These are phyloP conservation scores for Tromatobia lineatoria DNA, from an alignment of 2,888 invertebrate genomes.

Conservation along the genomic window DNA sequence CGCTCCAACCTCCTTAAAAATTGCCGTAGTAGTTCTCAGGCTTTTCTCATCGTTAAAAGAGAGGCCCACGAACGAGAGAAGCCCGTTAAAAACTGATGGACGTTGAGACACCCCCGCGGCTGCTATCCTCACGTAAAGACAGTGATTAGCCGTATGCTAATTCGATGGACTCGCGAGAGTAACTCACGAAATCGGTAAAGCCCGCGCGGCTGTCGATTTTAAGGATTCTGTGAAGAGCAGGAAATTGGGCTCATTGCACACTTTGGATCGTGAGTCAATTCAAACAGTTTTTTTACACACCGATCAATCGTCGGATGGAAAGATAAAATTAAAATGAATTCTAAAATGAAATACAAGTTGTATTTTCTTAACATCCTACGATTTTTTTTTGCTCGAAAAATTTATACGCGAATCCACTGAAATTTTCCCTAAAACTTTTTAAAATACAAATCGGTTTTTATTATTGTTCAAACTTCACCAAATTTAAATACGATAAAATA, in stretches of 20 bases:
- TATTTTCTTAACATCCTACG: too few species aligned
- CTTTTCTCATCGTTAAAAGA: slow-evolving; percentile 51
- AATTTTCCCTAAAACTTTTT: too few species aligned
- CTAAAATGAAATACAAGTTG: background rate
- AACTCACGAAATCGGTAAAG: slow-evolving; percentile 43
- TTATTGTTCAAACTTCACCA: too few species aligned
- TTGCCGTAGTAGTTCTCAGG: slow-evolving; percentile 61
- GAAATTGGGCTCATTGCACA: slow-evolving; percentile 14
- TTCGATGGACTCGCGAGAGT: slow-evolving; percentile 18
- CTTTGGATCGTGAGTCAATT: background rate
- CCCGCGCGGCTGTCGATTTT: slow-evolving; percentile 31
- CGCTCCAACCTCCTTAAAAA: background rate
- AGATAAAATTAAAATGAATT: background rate
- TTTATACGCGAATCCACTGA: too few species aligned
- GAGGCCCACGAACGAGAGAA: slow-evolving; percentile 42
- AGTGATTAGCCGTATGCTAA: slow-evolving; percentile 70
- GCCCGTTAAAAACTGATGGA: slow-evolving; percentile 32
- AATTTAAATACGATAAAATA: too few species aligned
- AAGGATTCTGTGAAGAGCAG: slow-evolving; percentile 31
- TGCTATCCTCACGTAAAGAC: slow-evolving; percentile 50
- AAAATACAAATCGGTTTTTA: too few species aligned
- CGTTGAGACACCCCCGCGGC: slow-evolving; percentile 57
- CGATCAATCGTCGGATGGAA: background rate
- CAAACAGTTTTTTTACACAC: background rate
- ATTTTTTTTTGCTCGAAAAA: too few species aligned